Base-by-base conservation (phyloP, 2,888 invertebrate genomes). In the Mayetiola destructor region DNA sequence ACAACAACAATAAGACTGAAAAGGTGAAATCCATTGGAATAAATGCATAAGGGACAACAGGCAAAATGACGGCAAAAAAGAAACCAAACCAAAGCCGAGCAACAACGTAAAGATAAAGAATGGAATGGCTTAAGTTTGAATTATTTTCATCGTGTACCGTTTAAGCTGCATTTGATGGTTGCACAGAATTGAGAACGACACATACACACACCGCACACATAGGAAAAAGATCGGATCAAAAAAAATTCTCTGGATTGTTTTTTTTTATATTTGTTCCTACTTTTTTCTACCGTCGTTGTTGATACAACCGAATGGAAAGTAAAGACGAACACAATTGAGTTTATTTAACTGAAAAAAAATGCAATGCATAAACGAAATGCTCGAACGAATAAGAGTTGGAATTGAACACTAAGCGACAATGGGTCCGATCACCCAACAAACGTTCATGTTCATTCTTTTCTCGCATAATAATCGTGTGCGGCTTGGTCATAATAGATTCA, bases 391-490 rank as follows among this genome's bases (percentile, higher is more conserved):
- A 39, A 36, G n/a, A n/a, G n/a, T 36, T 27, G 16, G 27, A 27
- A 27, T n/a, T 27, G 16, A 27, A 18, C 5, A 39, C 5, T 2
- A 16, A 6, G 27, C 23, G 27, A 48, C 23, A 16, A 27, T 16
- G 48, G n/a, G n/a, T n/a, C n/a, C n/a, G 10, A 5, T 39, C 39
- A 39, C 18, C 16, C 9, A 37, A 37, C 37, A 18, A n/a, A 48
- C 48, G 27, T 27, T 27, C 27, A 23, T n/a, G 14, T 16, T n/a
- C 23, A 48, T 27, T 27, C 27, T 48, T 23, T 16, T 23, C 48
- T 48, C 27, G 48, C 48, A 48, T 48, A 48, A n/a, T n/a, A n/a
- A 48, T 48, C 40, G 40, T 40, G 23, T 40, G 20, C 48, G 48
- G 16, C 27, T 27, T 48, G 48, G n/a, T n/a, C n/a, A n/a, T n/a